Conservation (phyloP, 2,888 invertebrate genomes). For the Nycteola revayana region DNA sequence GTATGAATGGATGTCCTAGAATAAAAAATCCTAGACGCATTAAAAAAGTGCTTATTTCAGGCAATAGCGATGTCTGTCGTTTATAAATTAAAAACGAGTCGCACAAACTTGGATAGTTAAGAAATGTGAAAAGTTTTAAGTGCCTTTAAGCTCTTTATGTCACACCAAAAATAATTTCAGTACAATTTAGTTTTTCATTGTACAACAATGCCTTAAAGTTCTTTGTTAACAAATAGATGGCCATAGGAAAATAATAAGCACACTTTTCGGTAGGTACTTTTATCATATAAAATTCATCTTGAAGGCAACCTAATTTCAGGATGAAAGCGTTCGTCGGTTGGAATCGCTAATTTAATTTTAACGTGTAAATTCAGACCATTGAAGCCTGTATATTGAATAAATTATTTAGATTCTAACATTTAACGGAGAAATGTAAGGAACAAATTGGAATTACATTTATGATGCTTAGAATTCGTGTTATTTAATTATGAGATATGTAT, state of each 20-base stretch:
- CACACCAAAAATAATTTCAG: too few relatives aligned
- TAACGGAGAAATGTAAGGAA: constrained; percentile 22
- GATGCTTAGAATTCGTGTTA: constrained; percentile 13
- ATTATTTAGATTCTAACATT: constrained; percentile 35
- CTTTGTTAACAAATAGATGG: constrained; percentile 5
- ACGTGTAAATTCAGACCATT: constrained; percentile 39
- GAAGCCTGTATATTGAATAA: constrained; percentile 40
- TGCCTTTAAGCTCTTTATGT: too few relatives aligned
- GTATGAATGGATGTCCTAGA: too few relatives aligned
- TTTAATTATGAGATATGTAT: too few relatives aligned
- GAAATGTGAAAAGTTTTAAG: too few relatives aligned
- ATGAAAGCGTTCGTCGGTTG: constrained; percentile 28
- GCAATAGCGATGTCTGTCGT: too few relatives aligned
- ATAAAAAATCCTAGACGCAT: too few relatives aligned
- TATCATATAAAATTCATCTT: constrained; percentile 30
- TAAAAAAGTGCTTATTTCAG: too few relatives aligned
- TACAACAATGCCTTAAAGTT: too few relatives aligned
- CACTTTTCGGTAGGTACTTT: constrained; percentile 16
- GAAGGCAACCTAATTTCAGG: constrained; percentile 35
- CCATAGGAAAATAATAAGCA: constrained; percentile 30
- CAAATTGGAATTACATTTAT: constrained; percentile 18
- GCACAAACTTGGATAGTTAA: too few relatives aligned
- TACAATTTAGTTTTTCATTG: too few relatives aligned
- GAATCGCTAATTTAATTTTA: constrained; percentile 41
- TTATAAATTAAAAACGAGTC: too few relatives aligned